Conservation (phyloP, 2,797 vertebrate species). For the Carapus acus region DNA sequence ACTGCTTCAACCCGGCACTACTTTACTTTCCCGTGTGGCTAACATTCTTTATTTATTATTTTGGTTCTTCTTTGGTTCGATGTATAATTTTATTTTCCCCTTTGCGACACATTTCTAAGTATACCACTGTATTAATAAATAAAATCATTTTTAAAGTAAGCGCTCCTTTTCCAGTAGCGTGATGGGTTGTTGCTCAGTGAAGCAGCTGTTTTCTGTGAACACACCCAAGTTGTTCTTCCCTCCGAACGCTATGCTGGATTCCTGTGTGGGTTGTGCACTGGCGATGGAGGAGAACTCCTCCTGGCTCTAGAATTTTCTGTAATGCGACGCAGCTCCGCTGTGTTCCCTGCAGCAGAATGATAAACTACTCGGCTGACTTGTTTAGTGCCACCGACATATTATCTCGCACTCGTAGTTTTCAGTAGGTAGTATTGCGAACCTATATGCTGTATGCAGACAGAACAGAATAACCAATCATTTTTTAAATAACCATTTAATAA, state of each 20-base stretch:
- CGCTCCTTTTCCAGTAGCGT: slow-evolving; percentile 6
- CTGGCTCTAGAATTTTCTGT: slow-evolving; percentile 1
- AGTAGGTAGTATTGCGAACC: background rate
- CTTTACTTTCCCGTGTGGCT: slow-evolving; percentile 85
- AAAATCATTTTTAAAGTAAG: slow-evolving; percentile 98
- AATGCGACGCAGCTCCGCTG: slow-evolving; percentile 5
- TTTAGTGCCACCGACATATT: no score
- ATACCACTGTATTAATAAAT: slow-evolving; percentile 92
- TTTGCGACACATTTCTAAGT: slow-evolving; percentile 98
- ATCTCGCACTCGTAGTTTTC: no score
- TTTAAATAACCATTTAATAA: background rate
- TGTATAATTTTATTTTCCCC: slow-evolving; percentile 68
- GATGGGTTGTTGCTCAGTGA: slow-evolving; percentile 10
- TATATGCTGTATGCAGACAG: background rate
- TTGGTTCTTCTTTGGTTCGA: slow-evolving; percentile 60
- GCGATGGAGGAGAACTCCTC: background rate
- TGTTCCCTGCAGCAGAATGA: background rate
- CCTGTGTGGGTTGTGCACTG: slow-evolving; percentile 13
- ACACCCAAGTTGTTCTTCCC: slow-evolving; percentile 19
- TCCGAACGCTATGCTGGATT: background rate
- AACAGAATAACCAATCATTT: background rate
- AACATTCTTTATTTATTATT: slow-evolving; percentile 75
- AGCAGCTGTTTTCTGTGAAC: slow-evolving; percentile 29
- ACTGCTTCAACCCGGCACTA: slow-evolving; percentile 89
- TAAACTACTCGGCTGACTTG: background rate